Percentiles rank a stretch among this genome's conserved stretches.
Evolutionary conservation across 2,888 invertebrate genomes (phyloP).

Genomic region (Spicauda simplicius): DNA sequence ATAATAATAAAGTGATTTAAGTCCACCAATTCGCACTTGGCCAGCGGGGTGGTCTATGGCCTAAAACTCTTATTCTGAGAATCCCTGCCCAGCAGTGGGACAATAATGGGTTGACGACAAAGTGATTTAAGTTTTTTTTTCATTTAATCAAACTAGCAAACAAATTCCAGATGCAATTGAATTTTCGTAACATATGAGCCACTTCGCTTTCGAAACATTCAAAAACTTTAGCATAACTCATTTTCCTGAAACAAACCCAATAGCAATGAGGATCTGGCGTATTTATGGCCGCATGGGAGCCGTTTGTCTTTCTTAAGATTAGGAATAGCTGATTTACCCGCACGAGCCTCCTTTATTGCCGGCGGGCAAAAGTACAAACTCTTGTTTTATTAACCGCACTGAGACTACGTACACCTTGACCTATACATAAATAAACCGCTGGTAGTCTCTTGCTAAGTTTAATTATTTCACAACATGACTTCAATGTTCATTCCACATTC

Average conservation of each 20-base stretch:
- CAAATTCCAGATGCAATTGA: neutral
- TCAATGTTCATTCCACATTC: too few relatives aligned
- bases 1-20: too few relatives aligned
- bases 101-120: too few relatives aligned
- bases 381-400: constrained; percentile 5
- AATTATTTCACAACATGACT: neutral
- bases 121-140: too few relatives aligned
- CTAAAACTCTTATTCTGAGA: too few relatives aligned
- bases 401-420: neutral
- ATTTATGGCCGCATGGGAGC: constrained; percentile 29
- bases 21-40: too few relatives aligned
- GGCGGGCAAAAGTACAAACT: constrained; percentile 12
- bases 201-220: neutral
- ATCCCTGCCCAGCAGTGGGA: too few relatives aligned
- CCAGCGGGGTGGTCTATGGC: too few relatives aligned
- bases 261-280: constrained; percentile 22
- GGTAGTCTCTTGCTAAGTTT: neutral
- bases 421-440: neutral
- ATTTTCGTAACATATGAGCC: neutral
- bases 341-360: constrained; percentile 5
- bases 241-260: constrained; percentile 13
- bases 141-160: too few relatives aligned
- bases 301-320: constrained; percentile 33
- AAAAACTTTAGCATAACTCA: constrained; percentile 2
- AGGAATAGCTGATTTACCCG: constrained; percentile 36